Percentiles rank a stretch among this genome's conserved stretches.
Evolutionary conservation across 2,113 vertebrate species (phyloP).

Genomic region (Aix galericulata): DNA sequence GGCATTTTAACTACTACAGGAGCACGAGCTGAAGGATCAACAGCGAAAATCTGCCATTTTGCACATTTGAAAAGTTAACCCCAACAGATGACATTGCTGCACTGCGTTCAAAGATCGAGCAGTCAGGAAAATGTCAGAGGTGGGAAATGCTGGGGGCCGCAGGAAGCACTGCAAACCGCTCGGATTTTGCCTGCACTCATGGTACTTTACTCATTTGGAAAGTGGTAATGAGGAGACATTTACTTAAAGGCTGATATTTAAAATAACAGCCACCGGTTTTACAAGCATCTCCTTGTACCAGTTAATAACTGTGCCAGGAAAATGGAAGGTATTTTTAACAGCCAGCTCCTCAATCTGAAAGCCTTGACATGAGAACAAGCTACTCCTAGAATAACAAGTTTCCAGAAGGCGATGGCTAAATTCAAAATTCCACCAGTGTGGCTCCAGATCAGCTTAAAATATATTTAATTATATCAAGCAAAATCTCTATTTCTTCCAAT

Average conservation of each 20-base stretch:
- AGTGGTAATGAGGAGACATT: conserved; percentile 2
- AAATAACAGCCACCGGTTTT: conserved; percentile 26
- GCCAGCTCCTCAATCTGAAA: conserved; percentile 28
- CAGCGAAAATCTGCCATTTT: background rate
- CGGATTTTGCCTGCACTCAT: rapidly evolving
- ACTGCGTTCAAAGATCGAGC: background rate
- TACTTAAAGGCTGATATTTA: conserved; percentile 42
- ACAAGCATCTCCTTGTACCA: background rate
- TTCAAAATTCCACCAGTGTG: conserved; percentile 6
- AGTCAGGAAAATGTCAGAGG: background rate
- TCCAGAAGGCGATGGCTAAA: conserved; percentile 33
- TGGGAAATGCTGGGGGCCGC: background rate
- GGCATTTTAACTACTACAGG: background rate
- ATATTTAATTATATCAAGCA: conserved; percentile 2
- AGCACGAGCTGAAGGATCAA: background rate
- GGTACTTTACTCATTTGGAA: background rate
- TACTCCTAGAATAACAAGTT: conserved; percentile 22
- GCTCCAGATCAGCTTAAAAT: conserved; percentile 9
- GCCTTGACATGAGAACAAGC: conserved; percentile 13
- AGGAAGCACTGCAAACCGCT: background rate
- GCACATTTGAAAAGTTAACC: background rate
- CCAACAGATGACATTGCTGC: background rate
- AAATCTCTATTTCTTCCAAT: background rate
- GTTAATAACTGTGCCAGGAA: conserved; percentile 31
- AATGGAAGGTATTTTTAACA: conserved; percentile 41